phyloP scores from a whole-genome alignment of 1,140 invertebrate genomes.

The Tetramorium parvispinum region DNA sequence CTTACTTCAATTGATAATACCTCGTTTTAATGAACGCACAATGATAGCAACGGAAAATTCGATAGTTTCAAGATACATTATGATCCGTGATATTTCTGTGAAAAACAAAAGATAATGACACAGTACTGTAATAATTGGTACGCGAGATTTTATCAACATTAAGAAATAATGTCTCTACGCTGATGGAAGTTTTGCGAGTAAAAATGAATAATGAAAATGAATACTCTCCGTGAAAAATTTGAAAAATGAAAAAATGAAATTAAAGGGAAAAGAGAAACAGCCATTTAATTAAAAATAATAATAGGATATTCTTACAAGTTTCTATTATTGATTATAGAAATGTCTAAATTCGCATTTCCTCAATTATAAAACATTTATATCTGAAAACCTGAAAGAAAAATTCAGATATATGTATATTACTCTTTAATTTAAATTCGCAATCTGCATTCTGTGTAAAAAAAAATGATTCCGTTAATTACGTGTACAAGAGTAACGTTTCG shows the following conservation, averaged over 20 bases:
- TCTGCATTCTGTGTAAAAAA: not conserved
- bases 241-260: not conserved
- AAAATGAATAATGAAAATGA: not conserved
- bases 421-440: not conserved
- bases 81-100: not conserved
- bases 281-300: not conserved
- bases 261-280: not conserved
- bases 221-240: not conserved
- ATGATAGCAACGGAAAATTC: constrained; percentile 11
- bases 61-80: not conserved
- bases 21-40: not conserved
- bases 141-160: not conserved
- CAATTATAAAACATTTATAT: not conserved
- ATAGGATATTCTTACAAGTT: not conserved
- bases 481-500: not conserved
- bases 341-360: not conserved
- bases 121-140: not conserved
- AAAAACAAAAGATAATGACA: not conserved
- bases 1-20: not conserved
- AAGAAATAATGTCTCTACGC: not conserved
- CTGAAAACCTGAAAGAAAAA: not conserved
- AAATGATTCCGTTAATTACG: not conserved
- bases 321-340: not conserved
- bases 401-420: not conserved
- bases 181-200: not conserved